These are phyloP conservation scores for Epistrophe grossulariae DNA, from an alignment of 2,888 invertebrate genomes.

Conservation along the genomic window DNA sequence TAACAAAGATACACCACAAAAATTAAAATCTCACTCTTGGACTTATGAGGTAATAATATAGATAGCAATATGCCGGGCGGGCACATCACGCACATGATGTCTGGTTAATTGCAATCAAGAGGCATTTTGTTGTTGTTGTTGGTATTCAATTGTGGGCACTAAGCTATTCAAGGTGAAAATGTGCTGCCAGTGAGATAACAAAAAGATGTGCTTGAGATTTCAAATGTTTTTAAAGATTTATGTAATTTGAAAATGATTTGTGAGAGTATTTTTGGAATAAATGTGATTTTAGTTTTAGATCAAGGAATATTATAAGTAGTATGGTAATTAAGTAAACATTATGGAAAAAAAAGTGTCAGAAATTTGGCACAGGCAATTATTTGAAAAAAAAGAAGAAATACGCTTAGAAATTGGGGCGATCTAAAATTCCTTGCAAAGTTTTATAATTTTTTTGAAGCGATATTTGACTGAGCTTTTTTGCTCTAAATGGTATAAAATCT, in stretches of 20 bases:
- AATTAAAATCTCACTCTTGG: slow-evolving; percentile 51
- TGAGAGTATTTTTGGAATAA: neutral
- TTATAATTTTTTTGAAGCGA: neutral
- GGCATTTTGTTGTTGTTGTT: slow-evolving; percentile 10
- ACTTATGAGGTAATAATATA: slow-evolving; percentile 64
- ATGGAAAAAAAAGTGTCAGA: neutral
- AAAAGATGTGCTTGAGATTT: slow-evolving; percentile 30
- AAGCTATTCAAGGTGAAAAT: slow-evolving; percentile 42
- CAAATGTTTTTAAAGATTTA: neutral
- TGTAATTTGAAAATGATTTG: slow-evolving; percentile 13
- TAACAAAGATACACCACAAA: neutral
- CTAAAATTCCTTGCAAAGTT: neutral
- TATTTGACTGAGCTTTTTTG: neutral
- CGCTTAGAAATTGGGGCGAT: neutral
- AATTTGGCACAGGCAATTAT: neutral
- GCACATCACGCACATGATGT: slow-evolving; percentile 1
- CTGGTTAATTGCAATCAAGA: slow-evolving; percentile 26
- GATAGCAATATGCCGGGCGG: neutral
- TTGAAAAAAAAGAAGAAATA: neutral
- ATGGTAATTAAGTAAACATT: neutral
- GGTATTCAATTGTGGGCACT: slow-evolving; percentile 18
- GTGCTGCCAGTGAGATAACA: slow-evolving; percentile 34
- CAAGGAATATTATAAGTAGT: neutral
- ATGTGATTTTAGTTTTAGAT: neutral
- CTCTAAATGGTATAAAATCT: neutral